Percentiles rank a stretch among this genome's conserved stretches.
Conservation (phyloP, 2,797 vertebrate genomes). For the Sparidentex hasta region DNA sequence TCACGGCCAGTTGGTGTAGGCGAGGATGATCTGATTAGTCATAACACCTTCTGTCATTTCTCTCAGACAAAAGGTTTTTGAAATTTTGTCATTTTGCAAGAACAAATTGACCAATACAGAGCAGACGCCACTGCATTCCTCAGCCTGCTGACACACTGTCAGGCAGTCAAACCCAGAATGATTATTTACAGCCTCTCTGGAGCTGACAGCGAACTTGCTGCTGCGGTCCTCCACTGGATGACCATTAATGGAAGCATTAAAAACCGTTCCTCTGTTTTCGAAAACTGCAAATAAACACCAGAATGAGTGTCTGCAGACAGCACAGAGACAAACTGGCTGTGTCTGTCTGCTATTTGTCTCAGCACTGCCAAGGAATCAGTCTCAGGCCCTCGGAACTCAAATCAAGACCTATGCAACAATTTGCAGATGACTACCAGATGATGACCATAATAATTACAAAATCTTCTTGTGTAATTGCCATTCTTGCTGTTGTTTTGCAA, state of each 20-base stretch:
- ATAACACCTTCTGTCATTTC: constrained; percentile 37
- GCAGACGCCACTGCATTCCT: not conserved
- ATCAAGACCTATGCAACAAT: constrained; percentile 44
- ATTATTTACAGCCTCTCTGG: constrained; percentile 27
- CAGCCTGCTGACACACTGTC: not conserved
- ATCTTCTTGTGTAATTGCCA: constrained; percentile 37
- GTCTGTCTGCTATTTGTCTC: constrained; percentile 35
- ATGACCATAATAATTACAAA: constrained; percentile 50
- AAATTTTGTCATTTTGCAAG: constrained; percentile 11
- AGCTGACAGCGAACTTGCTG: constrained; percentile 26
- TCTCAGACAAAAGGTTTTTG: not conserved
- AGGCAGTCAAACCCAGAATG: constrained; percentile 6
- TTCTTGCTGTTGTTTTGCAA: constrained; percentile 50
- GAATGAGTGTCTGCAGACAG: constrained; percentile 50
- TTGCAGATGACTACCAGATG: constrained; percentile 66
- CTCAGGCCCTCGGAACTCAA: constrained; percentile 35
- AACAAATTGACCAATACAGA: not conserved
- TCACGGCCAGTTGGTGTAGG: constrained; percentile 29
- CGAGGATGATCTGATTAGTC: constrained; percentile 51
- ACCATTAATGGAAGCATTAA: constrained; percentile 61
- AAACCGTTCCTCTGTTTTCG: constrained; percentile 55
- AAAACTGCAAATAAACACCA: constrained; percentile 62
- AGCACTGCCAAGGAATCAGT: constrained; percentile 34
- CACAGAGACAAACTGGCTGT: constrained; percentile 46
- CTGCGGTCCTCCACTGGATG: constrained; percentile 35